These are phyloP conservation scores for Falco novaeseelandiae DNA, from an alignment of 2,797 vertebrate species.

Conservation along the genomic window DNA sequence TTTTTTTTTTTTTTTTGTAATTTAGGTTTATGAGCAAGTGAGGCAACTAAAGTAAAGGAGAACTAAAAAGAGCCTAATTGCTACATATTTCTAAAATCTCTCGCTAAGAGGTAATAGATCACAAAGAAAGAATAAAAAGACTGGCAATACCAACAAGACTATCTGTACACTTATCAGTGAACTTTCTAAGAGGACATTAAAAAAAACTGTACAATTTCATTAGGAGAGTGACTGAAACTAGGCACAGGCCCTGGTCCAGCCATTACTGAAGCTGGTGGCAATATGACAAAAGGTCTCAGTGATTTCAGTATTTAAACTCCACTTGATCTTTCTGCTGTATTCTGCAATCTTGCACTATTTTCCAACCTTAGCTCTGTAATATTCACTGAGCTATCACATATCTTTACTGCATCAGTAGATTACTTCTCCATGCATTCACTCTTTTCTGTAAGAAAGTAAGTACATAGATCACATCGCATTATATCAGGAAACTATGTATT, in stretches of 20 bases:
- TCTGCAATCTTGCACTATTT: background rate
- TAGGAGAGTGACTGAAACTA: background rate
- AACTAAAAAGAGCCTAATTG: background rate
- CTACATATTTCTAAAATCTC: background rate
- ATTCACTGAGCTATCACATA: constrained; percentile 13
- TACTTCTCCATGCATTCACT: background rate
- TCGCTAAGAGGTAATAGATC: background rate
- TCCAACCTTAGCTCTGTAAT: background rate
- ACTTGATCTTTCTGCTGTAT: background rate
- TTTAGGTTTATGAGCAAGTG: background rate
- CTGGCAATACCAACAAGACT: background rate
- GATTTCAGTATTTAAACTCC: background rate
- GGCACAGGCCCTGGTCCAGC: background rate
- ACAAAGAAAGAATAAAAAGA: background rate
- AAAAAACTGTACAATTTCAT: background rate
- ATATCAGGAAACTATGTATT: background rate
- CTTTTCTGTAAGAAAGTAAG: background rate
- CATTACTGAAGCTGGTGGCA: background rate
- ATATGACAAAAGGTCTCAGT: background rate
- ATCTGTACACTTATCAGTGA: background rate
- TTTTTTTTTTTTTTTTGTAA: rapidly evolving
- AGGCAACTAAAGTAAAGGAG: background rate
- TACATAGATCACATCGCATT: background rate
- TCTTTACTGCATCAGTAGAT: background rate
- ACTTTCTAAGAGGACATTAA: background rate